Base-by-base conservation (phyloP, 2,888 invertebrate species). In the Biston betularia region DNA sequence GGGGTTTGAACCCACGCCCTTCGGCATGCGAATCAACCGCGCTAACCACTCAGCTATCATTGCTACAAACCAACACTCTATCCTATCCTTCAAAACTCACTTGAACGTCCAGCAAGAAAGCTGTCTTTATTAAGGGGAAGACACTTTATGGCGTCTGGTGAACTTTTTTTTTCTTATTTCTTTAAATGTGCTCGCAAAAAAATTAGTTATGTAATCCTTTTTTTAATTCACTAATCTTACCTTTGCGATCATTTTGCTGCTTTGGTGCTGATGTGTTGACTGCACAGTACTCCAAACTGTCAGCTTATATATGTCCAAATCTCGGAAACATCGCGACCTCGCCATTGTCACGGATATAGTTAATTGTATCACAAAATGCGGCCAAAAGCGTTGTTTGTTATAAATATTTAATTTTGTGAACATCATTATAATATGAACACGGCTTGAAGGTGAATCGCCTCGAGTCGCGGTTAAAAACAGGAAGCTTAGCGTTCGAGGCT, bases 241-340 rank as follows among this genome's bases (percentile, higher is more conserved):
- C 88, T 88, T 88, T 78, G 86, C 84, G 74, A 85, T 83, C 87
- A 87, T 87, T 76, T 82, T 85, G 82, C 76, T 80, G 78, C 75
- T 80, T 80, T 77, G 74, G 78, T 65, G 75, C 65, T 75, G 68
- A 78, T 71, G 78, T 72, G 80, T 80, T 74, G 83, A 87, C 85
- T 89, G 88, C 79, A 81, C 76, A 73, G 75, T 68, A 55, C 70
- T 77, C 67, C 79, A 81, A 82, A 79, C 69, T 79, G 72, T 79
- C 79, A 77, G 80, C 84, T 89, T 89, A 88, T 89, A 89, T 79
- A 82, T 77, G 79, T 79, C 75, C 69, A 76, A 79, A 82, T 79
- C 77, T 80, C 79, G 84, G 84, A 88, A 88, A 86, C 79, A 79
- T 75, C 75, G 75, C 75, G 83, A 70, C 85, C 84, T 86, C 80